These are phyloP conservation scores for Bombus haemorrhoidalis DNA, from an alignment of 1,140 invertebrate genomes.

Conservation along the genomic window DNA sequence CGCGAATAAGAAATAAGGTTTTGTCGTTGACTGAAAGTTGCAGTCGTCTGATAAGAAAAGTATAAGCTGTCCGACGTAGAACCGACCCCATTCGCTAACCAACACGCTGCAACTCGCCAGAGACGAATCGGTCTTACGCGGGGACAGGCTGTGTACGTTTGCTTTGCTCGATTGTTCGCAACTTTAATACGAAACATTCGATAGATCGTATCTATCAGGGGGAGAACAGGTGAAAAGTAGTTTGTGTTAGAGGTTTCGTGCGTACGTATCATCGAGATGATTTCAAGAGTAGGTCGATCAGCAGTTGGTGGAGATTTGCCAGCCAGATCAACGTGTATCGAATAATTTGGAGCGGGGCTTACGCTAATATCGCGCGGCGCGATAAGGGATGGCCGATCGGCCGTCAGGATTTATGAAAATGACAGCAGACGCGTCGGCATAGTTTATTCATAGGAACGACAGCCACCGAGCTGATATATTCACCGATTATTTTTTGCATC, in stretches of 20 bases:
- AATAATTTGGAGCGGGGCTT: neutral
- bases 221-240: neutral
- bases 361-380: neutral
- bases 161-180: neutral
- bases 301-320: neutral
- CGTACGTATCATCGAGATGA: neutral
- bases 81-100: neutral
- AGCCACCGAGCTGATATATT: conserved; percentile 36
- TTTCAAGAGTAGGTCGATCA: neutral
- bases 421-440: conserved; percentile 23
- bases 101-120: too few relatives aligned
- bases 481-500: conserved; percentile 50
- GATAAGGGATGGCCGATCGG: neutral
- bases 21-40: neutral
- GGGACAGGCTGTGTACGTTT: neutral
- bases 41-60: conserved; percentile 1
- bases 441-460: conserved; percentile 54
- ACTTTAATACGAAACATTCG: neutral
- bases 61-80: neutral
- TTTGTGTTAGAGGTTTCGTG: neutral
- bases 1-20: neutral
- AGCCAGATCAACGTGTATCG: neutral
- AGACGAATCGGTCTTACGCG: neutral
- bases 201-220: neutral
- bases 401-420: neutral